Evolutionary conservation across 1,140 invertebrate genomes (phyloP).

Genomic region (Gryllus bimaculatus): DNA sequence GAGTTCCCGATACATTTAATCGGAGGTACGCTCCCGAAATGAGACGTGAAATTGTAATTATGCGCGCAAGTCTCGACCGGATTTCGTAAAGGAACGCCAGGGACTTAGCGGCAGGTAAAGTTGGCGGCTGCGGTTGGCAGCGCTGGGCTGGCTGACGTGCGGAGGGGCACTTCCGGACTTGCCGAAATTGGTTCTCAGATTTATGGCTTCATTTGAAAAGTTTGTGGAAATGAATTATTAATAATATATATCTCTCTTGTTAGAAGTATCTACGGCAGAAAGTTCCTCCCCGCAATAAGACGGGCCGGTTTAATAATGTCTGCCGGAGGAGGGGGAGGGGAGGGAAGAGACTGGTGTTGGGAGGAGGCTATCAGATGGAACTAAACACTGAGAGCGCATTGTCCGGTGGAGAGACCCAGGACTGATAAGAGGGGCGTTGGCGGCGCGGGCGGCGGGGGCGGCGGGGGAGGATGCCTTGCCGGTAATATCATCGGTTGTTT

Average conservation of each 20-base stretch:
- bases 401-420: neutral
- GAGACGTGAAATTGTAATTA: neutral
- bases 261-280: neutral
- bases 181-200: neutral
- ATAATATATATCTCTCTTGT: slow-evolving; percentile 1
- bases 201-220: slow-evolving; percentile 5
- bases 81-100: neutral
- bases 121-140: neutral
- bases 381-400: neutral
- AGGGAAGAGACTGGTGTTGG: neutral
- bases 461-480: too few species aligned
- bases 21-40: neutral
- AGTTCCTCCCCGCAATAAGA: neutral
- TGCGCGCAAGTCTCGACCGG: neutral
- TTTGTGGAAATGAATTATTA: slow-evolving; percentile 6
- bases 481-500: too few species aligned
- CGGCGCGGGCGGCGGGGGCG: too few species aligned
- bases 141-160: neutral
- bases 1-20: neutral
- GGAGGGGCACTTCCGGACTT: neutral
- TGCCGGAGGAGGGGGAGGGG: neutral
- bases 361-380: neutral
- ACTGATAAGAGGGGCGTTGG: too few species aligned
- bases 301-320: neutral
- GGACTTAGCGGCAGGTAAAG: neutral